Evolutionary conservation across 1,140 invertebrate genomes (phyloP).

Genomic region (Ceratitis capitata): DNA sequence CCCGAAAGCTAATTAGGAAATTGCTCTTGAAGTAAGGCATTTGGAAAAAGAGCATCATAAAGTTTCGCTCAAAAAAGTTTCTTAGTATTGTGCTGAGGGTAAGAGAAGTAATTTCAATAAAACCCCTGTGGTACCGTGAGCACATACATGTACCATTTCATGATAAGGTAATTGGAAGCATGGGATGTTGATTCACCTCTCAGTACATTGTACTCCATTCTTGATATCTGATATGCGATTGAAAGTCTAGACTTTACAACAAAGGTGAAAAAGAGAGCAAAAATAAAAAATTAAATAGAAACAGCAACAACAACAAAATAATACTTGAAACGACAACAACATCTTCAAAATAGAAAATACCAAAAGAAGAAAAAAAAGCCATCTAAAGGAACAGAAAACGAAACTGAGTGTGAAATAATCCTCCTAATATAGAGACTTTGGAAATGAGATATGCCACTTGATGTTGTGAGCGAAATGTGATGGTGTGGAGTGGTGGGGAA

Average conservation of each 20-base stretch:
- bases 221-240: constrained; percentile 42
- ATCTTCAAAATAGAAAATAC: background rate
- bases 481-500: background rate
- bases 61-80: no score
- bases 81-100: no score
- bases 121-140: no score
- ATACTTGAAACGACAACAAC: background rate
- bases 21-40: no score
- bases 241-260: constrained; percentile 45
- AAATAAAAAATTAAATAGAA: background rate
- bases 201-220: constrained; percentile 26
- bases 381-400: constrained; percentile 4
- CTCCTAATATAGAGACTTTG: constrained; percentile 41
- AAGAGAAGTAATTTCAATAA: no score
- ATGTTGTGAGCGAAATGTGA: background rate
- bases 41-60: no score
- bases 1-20: no score
- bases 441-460: constrained; percentile 36
- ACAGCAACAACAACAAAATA: constrained; percentile 5
- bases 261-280: constrained; percentile 42
- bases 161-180: no score
- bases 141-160: no score
- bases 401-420: constrained; percentile 38
- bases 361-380: background rate
- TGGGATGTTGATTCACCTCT: background rate